Conservation (phyloP, 2,113 vertebrate species). For the Numida meleagris region DNA sequence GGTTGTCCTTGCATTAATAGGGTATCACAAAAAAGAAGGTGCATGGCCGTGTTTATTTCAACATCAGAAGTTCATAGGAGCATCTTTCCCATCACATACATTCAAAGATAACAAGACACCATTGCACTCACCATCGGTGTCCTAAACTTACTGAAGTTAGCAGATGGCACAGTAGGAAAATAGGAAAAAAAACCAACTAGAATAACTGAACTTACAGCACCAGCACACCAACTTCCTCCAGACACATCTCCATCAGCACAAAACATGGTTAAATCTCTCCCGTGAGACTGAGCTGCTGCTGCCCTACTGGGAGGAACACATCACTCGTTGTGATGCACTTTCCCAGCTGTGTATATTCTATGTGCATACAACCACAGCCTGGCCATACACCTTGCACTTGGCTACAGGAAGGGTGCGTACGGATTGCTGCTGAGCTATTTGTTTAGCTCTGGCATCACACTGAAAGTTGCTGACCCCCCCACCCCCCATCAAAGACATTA, state of each 20-base stretch:
- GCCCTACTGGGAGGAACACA: not conserved
- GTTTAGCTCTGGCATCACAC: not conserved
- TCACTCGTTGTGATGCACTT: not conserved
- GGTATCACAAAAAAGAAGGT: not conserved
- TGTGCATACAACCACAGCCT: not conserved
- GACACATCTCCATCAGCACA: not conserved
- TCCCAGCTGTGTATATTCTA: not conserved
- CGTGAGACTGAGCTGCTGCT: not conserved
- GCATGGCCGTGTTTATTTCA: not conserved
- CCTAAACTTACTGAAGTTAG: not conserved
- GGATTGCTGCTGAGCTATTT: not conserved
- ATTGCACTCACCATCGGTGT: not conserved
- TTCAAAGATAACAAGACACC: not conserved
- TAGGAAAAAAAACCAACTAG: not conserved
- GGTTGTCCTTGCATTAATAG: not conserved
- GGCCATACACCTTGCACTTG: fast-evolving
- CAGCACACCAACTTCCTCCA: not conserved
- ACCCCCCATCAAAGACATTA: not conserved
- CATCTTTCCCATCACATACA: not conserved
- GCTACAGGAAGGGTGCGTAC: not conserved
- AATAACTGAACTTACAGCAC: not conserved
- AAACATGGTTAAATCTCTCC: not conserved
- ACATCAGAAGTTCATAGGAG: not conserved
- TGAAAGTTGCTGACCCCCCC: not conserved
- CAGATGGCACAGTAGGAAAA: not conserved